Evolutionary conservation across 2,113 vertebrate species (phyloP), one percentile per base, ranked within the genome.

Genomic region (Speoplatyrhinus poulsoni): DNA sequence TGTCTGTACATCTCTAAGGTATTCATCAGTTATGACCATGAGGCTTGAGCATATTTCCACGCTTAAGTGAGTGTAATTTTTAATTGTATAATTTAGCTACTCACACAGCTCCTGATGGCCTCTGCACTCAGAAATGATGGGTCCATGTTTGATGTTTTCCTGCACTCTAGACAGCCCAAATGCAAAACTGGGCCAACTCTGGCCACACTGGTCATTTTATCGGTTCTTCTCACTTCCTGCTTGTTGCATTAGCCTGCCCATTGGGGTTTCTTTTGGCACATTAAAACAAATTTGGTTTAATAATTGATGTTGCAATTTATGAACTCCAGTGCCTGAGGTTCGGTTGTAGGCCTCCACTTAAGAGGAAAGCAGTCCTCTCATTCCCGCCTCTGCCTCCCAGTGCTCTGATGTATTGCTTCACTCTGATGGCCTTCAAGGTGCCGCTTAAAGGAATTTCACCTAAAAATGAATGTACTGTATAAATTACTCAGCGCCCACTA

Each of bases 241-340:
- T 80, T 70, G 81, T 87, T 88, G 88, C 90, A 91, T 91, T 91
- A 91, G 90, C 76, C 60, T 9, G 13, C 70, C 82, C 80, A 5
- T 70, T 65, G 87, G 86, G 88, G 74, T 79, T 89, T 89, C 87
- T 85, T 91, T 90, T 89, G 77, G 88, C 90, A 90, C 88, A 89
- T 91, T 91, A 90, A 89, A 88, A 85, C 80, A 87, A 87, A 90
- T 90, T 89, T 88, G 78, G 82, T 73, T 91, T 82, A 91, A 91
- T 91, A 91, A 91, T 91, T 90, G 84, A 91, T 91, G 87, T 75
- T 72, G 77, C 77, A 60, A 90, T 90, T 88, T 91, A 91, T 89
- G 87, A 86, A 89, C 81, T 87, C 68, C 16, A 84, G 84, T 82
- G 87, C 81, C 88, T 26, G 74, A 80, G 85, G 85, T 87, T 88